Evolutionary conservation across 92 coral and sea anemone species (phyloP).

Genomic region (Chrysogorgia sp.): DNA sequence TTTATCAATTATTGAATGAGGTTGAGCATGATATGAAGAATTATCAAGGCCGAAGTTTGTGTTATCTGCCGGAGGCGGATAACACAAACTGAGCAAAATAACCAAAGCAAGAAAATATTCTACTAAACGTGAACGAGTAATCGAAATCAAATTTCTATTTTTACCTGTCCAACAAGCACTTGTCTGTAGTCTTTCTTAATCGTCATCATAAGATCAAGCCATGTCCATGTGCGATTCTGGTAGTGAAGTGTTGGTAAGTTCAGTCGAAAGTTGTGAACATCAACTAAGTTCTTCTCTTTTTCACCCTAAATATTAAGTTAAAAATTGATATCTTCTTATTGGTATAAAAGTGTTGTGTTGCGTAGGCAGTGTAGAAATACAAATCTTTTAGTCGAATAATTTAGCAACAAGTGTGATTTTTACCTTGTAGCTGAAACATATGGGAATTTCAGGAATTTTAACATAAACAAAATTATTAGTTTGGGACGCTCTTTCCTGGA

Average conservation of each 20-base stretch:
- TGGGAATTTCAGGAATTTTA: conserved; percentile 83
- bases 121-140: too few species aligned
- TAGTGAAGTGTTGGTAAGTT: conserved; percentile 91
- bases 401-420: not conserved
- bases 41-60: too few species aligned
- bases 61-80: too few species aligned
- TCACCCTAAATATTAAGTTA: conserved; percentile 69
- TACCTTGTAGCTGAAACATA: conserved; percentile 97
- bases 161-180: conserved; percentile 90
- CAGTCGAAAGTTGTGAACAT: conserved; percentile 85
- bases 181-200: conserved; percentile 93
- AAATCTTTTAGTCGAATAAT: not conserved
- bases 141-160: too few species aligned
- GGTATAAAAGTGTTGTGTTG: not conserved
- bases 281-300: conserved; percentile 93
- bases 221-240: conserved; percentile 98
- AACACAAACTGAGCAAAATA: too few species aligned
- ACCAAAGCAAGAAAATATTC: too few species aligned
- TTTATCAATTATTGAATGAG: too few species aligned
- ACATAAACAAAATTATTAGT: conserved; percentile 95
- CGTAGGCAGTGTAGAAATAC: not conserved
- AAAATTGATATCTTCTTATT: not conserved
- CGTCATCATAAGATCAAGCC: conserved; percentile 95
- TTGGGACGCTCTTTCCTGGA: conserved; percentile 91
- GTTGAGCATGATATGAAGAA: too few species aligned